These are phyloP conservation scores for Alethe diademata DNA, from an alignment of 2,113 vertebrate species.

Conservation along the genomic window DNA sequence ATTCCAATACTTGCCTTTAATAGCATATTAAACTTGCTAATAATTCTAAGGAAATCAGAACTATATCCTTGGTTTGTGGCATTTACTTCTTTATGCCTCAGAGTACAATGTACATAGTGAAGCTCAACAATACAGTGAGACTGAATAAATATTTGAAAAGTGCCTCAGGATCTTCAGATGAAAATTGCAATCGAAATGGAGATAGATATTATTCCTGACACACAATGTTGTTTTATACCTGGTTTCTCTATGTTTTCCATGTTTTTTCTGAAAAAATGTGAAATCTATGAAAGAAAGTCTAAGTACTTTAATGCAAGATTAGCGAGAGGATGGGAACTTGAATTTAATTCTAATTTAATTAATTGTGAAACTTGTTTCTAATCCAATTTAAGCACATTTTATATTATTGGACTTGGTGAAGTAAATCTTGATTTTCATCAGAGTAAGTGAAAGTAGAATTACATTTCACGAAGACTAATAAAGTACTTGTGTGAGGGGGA, in stretches of 20 bases:
- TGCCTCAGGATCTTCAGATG: neutral
- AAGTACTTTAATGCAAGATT: neutral
- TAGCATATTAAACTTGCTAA: neutral
- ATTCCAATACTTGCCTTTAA: neutral
- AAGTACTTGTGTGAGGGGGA: neutral
- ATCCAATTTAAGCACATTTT: neutral
- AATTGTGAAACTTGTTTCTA: neutral
- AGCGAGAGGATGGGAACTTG: neutral
- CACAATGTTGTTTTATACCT: neutral
- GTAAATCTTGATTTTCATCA: neutral
- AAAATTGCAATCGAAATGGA: neutral
- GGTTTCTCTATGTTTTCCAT: neutral
- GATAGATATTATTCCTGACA: neutral
- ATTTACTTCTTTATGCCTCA: neutral
- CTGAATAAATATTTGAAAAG: neutral
- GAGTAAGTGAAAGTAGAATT: neutral
- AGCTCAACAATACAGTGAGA: neutral
- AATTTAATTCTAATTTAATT: conserved; percentile 6
- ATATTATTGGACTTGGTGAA: neutral
- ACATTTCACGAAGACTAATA: neutral
- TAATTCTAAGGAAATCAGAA: neutral
- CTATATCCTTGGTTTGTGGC: neutral
- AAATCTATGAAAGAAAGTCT: neutral
- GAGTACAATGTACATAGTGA: neutral
- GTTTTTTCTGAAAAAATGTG: neutral